Base-by-base conservation (phyloP, 2,888 invertebrate genomes). In the Leistus spinibarbis region DNA sequence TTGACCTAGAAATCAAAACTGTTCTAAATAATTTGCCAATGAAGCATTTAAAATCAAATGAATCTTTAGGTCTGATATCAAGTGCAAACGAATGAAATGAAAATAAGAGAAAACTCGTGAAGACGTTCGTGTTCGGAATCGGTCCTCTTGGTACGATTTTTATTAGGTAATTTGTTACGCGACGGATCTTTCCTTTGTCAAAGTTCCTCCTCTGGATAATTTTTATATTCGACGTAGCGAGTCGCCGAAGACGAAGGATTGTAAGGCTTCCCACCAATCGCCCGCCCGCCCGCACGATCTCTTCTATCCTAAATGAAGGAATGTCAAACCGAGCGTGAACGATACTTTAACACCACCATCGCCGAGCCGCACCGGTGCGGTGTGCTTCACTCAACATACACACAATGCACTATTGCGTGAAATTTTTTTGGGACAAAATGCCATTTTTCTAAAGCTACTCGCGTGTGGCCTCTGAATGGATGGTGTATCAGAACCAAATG, bases 81-180 rank as follows among this genome's bases (percentile, higher is more conserved):
- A 40, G 19, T 3, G 17, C 19, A 60, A 60, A 60, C 19, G 60
- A 60, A 60, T 60, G 22, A 60, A 60, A 60, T 60, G 60, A 60
- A 60, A 60, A 60, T 60, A 60, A 19, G 13, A 40, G 40, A 40
- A 40, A 10, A 10, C 13, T 7, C 40, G 60, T 13, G 20, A 19
- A 22, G 60, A 60, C 22, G 60, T 60, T 16, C 60, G 60, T 60
- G 60, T 22, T 16, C 17, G 1, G 60, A 60, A 60, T 19, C 40
- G 40, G 40, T 60, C n/a, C 19, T 10, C 17, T n/a, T n/a, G 60
- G 22, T 19, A 60, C 22, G 60, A 60, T 60, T 60, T 60, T 60
- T 60, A 60, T 60, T 60, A 60, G 10, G 60, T 60, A 60, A 60
- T 60, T 60, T 60, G 19, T 22, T 60, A 60, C 60, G 60, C 60